Base-by-base conservation (phyloP, 2,797 vertebrate species). In the Epinephelus coioides region DNA sequence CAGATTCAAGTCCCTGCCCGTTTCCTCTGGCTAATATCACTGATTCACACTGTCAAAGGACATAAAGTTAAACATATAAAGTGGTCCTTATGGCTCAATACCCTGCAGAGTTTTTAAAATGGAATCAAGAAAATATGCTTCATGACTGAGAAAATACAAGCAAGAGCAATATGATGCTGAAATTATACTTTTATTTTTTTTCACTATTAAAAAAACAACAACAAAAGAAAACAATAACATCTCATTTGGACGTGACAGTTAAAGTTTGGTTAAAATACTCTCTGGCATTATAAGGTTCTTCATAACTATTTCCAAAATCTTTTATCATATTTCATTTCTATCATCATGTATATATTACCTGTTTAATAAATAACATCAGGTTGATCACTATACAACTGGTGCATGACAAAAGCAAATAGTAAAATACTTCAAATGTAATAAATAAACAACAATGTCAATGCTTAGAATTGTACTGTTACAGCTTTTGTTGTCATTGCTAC, bases 281-380 rank as follows among this genome's bases (percentile, higher is more conserved):
- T 47, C 38, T 54, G 50, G 53, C 17, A 6, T 63, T 21, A 34
- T 71, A 25, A 73, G 21, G 46, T 69, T 50, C 43, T 69, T 75
- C 18, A 40, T 0, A 6, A 13, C 13, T 9, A n/a, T 40, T 34
- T 49, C 38, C 15, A 71, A 5, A 71, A 53, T 46, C 9, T 68
- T 68, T 66, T 59, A 60, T 21, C 69, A 17, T 21, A 78, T 79
- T 47, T 66, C 14, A 69, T 50, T 69, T 61, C 27, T 46, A 63
- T 18, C 5, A 51, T 43, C 2, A 1, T 76, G 43, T 63, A 66
- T 47, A 69, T 66, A 65, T 65, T 15, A 76, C 56, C 55, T 79
- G 61, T 59, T 54, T 23, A 64, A 86, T 77, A 76, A 59, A 79
- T 64, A 65, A 54, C 47, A 81, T 46, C 38, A 67, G 63, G 54